Conservation (phyloP, 2,797 vertebrate species). For the Lepidocolaptes lacrymiger region DNA sequence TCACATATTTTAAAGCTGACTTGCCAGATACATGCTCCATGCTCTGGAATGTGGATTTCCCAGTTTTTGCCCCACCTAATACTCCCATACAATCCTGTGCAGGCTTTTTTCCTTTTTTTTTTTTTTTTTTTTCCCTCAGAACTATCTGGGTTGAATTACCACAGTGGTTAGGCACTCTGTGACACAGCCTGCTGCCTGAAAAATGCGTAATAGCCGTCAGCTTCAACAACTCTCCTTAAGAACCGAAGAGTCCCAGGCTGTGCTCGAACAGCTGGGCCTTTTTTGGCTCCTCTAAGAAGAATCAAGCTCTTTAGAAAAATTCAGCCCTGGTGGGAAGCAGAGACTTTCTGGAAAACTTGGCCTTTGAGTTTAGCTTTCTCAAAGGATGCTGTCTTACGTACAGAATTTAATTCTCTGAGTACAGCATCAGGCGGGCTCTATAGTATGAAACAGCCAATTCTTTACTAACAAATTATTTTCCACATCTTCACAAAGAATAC, state of each 20-base stretch:
- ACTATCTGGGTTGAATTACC: not conserved
- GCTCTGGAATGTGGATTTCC: constrained; percentile 41
- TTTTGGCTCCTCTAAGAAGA: not conserved
- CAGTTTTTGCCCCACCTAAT: not conserved
- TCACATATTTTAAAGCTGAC: constrained; percentile 9
- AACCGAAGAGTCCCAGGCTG: not conserved
- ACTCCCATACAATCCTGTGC: not conserved
- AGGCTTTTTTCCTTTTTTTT: not conserved
- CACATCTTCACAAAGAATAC: not conserved
- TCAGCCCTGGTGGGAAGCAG: not conserved
- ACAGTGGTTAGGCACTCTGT: not conserved
- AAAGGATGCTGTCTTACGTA: not conserved
- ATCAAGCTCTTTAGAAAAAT: not conserved
- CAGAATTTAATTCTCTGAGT: not conserved
- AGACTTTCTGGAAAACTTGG: not conserved
- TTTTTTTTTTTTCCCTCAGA: rapidly evolving
- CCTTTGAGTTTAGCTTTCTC: not conserved
- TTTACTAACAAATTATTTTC: not conserved
- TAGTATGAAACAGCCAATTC: not conserved
- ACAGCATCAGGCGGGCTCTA: not conserved
- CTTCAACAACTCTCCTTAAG: not conserved
- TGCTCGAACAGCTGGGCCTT: not conserved
- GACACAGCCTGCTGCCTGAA: not conserved
- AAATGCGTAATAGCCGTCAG: not conserved
- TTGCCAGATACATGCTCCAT: not conserved